Evolutionary conservation across 2,113 vertebrate species (phyloP), one percentile per base, ranked within the genome.

Genomic region (Podarcis raffonei): DNA sequence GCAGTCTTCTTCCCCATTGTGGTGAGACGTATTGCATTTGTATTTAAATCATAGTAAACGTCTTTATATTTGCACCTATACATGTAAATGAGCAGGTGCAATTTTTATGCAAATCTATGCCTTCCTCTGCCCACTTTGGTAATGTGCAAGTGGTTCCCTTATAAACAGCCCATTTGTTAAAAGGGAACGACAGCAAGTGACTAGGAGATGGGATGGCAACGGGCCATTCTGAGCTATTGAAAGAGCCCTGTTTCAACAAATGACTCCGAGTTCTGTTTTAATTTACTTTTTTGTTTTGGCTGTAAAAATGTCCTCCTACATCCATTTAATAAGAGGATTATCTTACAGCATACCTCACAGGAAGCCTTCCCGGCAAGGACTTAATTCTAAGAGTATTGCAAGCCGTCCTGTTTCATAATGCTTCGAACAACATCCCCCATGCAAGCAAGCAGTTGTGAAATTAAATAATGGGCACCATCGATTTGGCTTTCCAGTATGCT

Each of bases 401-500:
- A 79, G 48, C 88, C 7, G 71, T 88, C 8, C 8, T 53, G 25
- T 71, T 62, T 89, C 89, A 42, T 76, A 42, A 5, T 3, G 65
- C 15, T 80, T 87, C 83, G 83, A 93, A 77, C 62, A 85, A 42
- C 35, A 11, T 2, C 2, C 0, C 2, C 82, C 3, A 20, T 69
- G 85, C 12, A 89, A 76, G 68, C 18, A 88, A 32, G 5, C 32
- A 74, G 57, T 48, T 89, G 76, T 39, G 69, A 90, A 87, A 90
- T 59, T 15, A 91, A 89, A 25, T 76, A 89, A 77, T 0, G 0
- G 53, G 37, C 75, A 32, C 79, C 86, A 37, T 79, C 69, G 90
- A 83, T 42, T 1, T 89, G 59, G 48, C 90, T 94, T 88, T 37
- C 48, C 66, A 86, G 66, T 6, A 89, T 80, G 22, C 15, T 57